Conservation (phyloP, 2,797 vertebrate species). For the Sebastes baramenuke region DNA sequence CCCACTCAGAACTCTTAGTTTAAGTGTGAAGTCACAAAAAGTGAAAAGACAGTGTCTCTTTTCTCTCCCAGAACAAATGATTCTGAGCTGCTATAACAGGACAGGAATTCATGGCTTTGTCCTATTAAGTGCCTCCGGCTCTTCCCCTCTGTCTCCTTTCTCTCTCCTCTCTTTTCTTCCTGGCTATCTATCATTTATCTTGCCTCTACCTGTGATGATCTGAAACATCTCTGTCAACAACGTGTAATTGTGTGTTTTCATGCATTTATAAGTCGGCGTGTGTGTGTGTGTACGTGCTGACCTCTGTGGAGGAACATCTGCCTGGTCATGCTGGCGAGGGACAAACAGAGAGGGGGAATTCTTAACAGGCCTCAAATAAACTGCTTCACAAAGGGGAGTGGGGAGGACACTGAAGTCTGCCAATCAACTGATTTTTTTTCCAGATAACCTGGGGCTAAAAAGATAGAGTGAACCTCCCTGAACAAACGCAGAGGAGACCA, state of each 20-base stretch:
- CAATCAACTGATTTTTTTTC: slow-evolving; percentile 48
- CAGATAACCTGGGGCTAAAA: slow-evolving; percentile 60
- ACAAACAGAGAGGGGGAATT: slow-evolving; percentile 63
- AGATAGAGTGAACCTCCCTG: slow-evolving; percentile 62
- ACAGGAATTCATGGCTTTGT: slow-evolving; percentile 69
- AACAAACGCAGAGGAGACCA: slow-evolving; percentile 68
- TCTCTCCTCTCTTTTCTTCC: slow-evolving; percentile 23
- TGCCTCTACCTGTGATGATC: slow-evolving; percentile 76
- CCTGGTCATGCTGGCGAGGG: slow-evolving; percentile 51
- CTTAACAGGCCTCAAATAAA: slow-evolving; percentile 60
- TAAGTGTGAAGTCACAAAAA: neutral
- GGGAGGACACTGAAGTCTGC: slow-evolving; percentile 55
- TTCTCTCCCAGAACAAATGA: slow-evolving; percentile 64
- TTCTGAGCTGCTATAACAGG: slow-evolving; percentile 39
- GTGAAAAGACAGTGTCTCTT: neutral
- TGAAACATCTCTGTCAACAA: slow-evolving; percentile 50
- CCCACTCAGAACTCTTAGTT: neutral
- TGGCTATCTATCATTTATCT: slow-evolving; percentile 37
- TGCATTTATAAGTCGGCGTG: slow-evolving; percentile 18
- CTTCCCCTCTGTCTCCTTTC: slow-evolving; percentile 13
- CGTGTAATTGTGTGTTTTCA: slow-evolving; percentile 34
- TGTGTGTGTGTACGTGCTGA: slow-evolving; percentile 34
- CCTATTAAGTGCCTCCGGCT: slow-evolving; percentile 5
- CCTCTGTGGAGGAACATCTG: slow-evolving; percentile 75
- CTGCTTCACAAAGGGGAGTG: slow-evolving; percentile 58